Percentiles rank a stretch among this genome's conserved stretches.
These are phyloP conservation scores for Tyrannus savana DNA, from an alignment of 2,113 vertebrate genomes.

Conservation along the genomic window DNA sequence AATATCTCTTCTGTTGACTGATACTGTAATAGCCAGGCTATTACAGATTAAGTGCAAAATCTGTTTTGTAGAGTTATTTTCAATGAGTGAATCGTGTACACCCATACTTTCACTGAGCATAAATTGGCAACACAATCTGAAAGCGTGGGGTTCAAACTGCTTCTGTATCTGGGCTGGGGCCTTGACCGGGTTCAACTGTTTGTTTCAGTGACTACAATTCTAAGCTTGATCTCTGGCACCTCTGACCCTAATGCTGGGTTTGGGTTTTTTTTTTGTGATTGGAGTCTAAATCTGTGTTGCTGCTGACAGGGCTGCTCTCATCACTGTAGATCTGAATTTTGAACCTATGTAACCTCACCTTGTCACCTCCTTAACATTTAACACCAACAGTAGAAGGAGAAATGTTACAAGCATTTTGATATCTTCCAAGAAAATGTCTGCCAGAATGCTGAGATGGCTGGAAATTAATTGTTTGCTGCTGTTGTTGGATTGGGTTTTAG, in stretches of 20 bases:
- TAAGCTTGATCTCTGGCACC: background rate
- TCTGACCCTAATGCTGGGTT: background rate
- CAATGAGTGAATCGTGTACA: background rate
- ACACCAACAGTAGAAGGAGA: background rate
- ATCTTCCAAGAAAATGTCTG: background rate
- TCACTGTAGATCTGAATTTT: background rate
- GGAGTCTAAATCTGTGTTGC: background rate
- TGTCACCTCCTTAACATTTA: background rate
- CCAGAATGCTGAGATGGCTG: background rate
- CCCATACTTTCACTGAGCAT: background rate
- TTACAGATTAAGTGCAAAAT: background rate
- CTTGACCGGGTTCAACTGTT: background rate
- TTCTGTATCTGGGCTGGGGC: background rate
- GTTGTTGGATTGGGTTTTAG: background rate
- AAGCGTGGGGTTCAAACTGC: background rate
- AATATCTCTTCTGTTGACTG: background rate
- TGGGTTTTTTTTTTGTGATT: background rate
- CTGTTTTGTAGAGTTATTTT: background rate
- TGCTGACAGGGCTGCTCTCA: background rate
- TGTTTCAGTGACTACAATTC: background rate
- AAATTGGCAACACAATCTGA: background rate
- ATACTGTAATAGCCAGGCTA: background rate
- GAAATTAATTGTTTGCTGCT: background rate
- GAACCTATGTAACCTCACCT: background rate
- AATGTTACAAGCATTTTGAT: background rate